Conservation (phyloP, 2,113 vertebrate species). For the Rhinogobius similis region DNA sequence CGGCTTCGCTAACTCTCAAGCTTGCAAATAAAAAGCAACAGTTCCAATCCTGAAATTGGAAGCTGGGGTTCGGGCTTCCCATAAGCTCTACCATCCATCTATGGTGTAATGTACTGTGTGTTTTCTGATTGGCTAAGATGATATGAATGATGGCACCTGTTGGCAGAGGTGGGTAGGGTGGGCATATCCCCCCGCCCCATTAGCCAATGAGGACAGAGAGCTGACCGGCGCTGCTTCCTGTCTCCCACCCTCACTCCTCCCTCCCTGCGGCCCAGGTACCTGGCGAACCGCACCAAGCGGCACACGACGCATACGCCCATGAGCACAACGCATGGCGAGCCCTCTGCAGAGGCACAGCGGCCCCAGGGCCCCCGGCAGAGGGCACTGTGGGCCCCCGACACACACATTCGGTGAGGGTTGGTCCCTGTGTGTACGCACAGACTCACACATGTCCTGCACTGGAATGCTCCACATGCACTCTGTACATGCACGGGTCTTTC, state of each 20-base stretch:
- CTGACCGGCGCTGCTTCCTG: slow-evolving; percentile 82
- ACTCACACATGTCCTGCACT: slow-evolving; percentile 25
- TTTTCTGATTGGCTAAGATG: slow-evolving; percentile 69
- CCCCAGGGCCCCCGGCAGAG: slow-evolving; percentile 92
- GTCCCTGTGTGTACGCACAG: slow-evolving; percentile 60
- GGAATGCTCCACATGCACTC: slow-evolving; percentile 1
- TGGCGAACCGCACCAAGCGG: slow-evolving; percentile 99
- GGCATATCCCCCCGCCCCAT: slow-evolving; percentile 50
- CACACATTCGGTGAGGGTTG: slow-evolving; percentile 92
- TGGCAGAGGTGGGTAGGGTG: slow-evolving; percentile 68
- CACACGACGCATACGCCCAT: slow-evolving; percentile 92
- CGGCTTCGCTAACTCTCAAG: slow-evolving; percentile 70
- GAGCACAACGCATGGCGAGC: slow-evolving; percentile 90
- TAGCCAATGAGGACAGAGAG: slow-evolving; percentile 77
- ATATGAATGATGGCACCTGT: slow-evolving; percentile 66
- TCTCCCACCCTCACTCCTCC: slow-evolving; percentile 70
- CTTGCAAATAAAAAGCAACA: slow-evolving; percentile 62
- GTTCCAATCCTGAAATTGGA: slow-evolving; percentile 55
- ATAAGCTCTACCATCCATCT: slow-evolving; percentile 57
- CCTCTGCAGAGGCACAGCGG: slow-evolving; percentile 92
- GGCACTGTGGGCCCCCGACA: slow-evolving; percentile 90
- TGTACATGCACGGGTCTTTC: background rate
- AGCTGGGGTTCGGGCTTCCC: slow-evolving; percentile 43
- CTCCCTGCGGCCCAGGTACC: slow-evolving; percentile 89
- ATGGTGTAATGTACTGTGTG: slow-evolving; percentile 53